These are phyloP conservation scores for Ceratitis capitata DNA, from an alignment of 1,140 invertebrate species.

Conservation along the genomic window DNA sequence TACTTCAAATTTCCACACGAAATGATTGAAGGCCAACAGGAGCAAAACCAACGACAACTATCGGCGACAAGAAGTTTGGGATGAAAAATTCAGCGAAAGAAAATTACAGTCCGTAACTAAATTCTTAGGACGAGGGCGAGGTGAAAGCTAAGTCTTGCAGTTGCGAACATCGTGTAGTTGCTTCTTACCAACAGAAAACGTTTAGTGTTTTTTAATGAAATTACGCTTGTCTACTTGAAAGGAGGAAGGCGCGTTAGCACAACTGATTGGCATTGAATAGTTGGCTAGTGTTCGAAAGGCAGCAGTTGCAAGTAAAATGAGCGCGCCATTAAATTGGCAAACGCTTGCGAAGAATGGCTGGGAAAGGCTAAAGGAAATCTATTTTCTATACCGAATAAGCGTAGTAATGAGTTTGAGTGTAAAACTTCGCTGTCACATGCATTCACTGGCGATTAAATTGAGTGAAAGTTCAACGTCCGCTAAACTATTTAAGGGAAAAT, in stretches of 20 bases:
- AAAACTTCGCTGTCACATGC: background rate
- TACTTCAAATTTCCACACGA: constrained; percentile 21
- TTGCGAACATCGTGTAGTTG: background rate
- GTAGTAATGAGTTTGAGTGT: background rate
- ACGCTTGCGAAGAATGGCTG: background rate
- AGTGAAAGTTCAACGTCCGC: too few relatives aligned
- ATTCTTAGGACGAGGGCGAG: too few relatives aligned
- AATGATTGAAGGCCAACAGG: constrained; percentile 17
- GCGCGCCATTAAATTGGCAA: background rate
- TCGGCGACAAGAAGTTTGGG: background rate
- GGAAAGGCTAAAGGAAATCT: background rate
- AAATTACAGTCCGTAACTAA: background rate
- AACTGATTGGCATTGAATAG: constrained; percentile 1
- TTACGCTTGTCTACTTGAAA: background rate
- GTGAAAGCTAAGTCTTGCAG: background rate
- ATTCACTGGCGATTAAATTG: background rate
- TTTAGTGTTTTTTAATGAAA: constrained; percentile 15
- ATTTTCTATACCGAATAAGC: background rate
- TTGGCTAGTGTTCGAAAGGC: background rate
- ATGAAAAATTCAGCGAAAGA: background rate
- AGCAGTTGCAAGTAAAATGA: background rate
- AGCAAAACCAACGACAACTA: background rate
- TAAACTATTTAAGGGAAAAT: too few relatives aligned
- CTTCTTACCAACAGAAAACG: too few relatives aligned
- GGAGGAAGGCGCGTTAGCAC: background rate